Evolutionary conservation across 2,113 vertebrate species (phyloP).

Genomic region (Clupea harengus): DNA sequence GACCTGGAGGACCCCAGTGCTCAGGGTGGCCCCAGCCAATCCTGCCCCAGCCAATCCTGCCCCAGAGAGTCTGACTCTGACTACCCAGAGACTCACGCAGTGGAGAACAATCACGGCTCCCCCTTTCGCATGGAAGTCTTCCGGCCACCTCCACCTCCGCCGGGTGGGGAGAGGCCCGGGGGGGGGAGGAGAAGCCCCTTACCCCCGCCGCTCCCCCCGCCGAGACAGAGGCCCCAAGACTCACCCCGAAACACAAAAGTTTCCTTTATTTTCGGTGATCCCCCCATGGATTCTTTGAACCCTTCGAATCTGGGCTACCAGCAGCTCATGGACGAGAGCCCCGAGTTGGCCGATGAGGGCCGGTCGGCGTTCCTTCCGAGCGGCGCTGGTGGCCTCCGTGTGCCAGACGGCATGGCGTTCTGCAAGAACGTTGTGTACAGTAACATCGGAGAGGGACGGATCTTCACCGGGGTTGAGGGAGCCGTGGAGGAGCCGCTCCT

Average conservation of each 20-base stretch:
- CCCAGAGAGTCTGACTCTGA: slow-evolving; percentile 55
- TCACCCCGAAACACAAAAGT: slow-evolving; percentile 92
- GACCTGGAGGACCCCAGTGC: slow-evolving; percentile 76
- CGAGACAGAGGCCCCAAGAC: slow-evolving; percentile 86
- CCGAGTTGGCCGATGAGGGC: slow-evolving; percentile 78
- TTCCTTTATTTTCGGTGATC: slow-evolving; percentile 94
- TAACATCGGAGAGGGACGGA: slow-evolving; percentile 82
- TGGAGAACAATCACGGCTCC: slow-evolving; percentile 79
- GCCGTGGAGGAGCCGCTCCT: slow-evolving; percentile 88
- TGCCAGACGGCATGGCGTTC: slow-evolving; percentile 75
- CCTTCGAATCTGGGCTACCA: slow-evolving; percentile 83
- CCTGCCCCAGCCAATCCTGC: slow-evolving; percentile 55
- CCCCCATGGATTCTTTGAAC: slow-evolving; percentile 74
- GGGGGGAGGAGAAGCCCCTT: slow-evolving; percentile 71
- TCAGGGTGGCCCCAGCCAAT: slow-evolving; percentile 69
- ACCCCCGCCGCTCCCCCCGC: slow-evolving; percentile 76
- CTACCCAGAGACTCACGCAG: slow-evolving; percentile 67
- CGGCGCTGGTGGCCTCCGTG: slow-evolving; percentile 73
- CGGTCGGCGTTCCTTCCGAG: slow-evolving; percentile 73
- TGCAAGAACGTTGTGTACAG: slow-evolving; percentile 83
- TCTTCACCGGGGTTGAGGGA: slow-evolving; percentile 72
- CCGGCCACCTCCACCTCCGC: slow-evolving; percentile 67
- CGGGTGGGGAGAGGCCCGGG: slow-evolving; percentile 66
- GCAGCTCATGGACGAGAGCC: slow-evolving; percentile 83
- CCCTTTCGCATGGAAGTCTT: slow-evolving; percentile 74